Evolutionary conservation across 2,888 invertebrate species (phyloP).

Genomic region (Scrobipalpa atriplicella): DNA sequence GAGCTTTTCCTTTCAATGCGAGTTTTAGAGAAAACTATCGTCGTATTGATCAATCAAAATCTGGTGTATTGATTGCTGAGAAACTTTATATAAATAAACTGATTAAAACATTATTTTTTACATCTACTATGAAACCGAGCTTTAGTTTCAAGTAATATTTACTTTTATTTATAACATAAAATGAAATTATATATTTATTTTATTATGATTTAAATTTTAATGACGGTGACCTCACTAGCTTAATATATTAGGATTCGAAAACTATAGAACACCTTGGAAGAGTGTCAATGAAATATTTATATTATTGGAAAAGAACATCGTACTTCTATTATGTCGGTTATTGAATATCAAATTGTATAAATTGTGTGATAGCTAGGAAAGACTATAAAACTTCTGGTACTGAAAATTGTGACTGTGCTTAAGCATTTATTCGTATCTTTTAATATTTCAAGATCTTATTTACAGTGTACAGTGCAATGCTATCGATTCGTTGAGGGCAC

Average conservation of each 20-base stretch:
- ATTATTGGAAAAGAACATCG: background rate
- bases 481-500: too few species aligned
- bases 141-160: slow-evolving; percentile 21
- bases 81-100: too few species aligned
- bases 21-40: too few species aligned
- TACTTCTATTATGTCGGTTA: background rate
- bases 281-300: background rate
- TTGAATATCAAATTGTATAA: background rate
- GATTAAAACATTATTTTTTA: background rate
- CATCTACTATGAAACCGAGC: slow-evolving; percentile 14
- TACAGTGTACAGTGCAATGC: too few species aligned
- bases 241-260: slow-evolving; percentile 18
- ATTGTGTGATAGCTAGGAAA: too few species aligned
- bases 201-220: slow-evolving; percentile 12
- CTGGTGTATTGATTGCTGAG: too few species aligned
- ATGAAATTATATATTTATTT: slow-evolving; percentile 20
- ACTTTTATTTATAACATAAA: background rate
- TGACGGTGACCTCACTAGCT: slow-evolving; percentile 20
- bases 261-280: background rate
- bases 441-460: too few species aligned
- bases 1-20: too few species aligned
- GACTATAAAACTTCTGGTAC: too few species aligned
- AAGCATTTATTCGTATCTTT: too few species aligned
- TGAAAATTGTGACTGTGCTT: too few species aligned
- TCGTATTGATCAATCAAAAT: too few species aligned